Evolutionary conservation across 2,113 vertebrate genomes (phyloP), one percentile per base, ranked within the genome.

Genomic region (Saccopteryx leptura): DNA sequence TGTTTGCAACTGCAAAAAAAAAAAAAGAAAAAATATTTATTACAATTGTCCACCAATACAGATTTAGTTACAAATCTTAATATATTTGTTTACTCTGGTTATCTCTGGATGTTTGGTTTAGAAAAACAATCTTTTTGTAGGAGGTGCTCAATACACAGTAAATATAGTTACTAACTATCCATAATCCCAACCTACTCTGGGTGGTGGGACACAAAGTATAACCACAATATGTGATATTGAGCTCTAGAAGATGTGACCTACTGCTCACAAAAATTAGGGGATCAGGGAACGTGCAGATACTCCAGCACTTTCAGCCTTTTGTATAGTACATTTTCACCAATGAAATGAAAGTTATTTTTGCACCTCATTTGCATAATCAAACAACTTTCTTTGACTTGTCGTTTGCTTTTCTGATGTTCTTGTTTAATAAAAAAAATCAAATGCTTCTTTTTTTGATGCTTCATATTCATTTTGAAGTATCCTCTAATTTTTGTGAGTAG

Each of bases 21-120:
- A 90, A 39, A 39, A 39, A 39, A 39, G 33, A 79, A 83, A 74
- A 80, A 90, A 76, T 39, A 26, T 61, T 65, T 31, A 58, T 86
- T n/a, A 90, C 23, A 71, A 39, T 68, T 86, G 39, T 90, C 60
- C 54, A 75, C 89, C 72, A 81, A 26, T 75, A 82, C 61, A 87
- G n/a, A 71, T 82, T 90, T 82, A 78, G 7, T 91, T 82, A 60
- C 56, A 91, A 72, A 93, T 93, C 78, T 69, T 93, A 93, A 8
- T 88, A 66, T 33, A 93, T 87, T 68, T 71, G 52, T 76, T 82
- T 87, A 58, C 63, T 15, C 24, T 65, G 18, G 24, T 82, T 95
- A 81, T 90, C 52, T 75, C 69, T 60, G 13, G 19, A 69, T 87
- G 56, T 71, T 95, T 90, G 54, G 18, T 90, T 93, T 91, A 83